A percentile compares a stretch with the other conserved stretches of the same genome.
Evolutionary conservation across 1,140 invertebrate genomes (phyloP).

Genomic region (Oncopodura yosiiana): DNA sequence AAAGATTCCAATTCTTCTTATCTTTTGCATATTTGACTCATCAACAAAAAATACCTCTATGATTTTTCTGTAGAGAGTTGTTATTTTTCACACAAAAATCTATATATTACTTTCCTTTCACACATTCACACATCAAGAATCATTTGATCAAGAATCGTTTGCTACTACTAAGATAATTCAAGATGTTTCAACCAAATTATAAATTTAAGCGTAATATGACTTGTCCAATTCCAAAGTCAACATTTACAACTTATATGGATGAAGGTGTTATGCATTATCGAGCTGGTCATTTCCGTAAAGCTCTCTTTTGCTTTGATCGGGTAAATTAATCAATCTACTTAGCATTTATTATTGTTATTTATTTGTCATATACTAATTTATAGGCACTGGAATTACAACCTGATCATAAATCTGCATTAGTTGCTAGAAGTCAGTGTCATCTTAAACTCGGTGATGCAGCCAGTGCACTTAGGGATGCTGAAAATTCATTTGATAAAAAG

Average conservation of each 20-base stretch:
- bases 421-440: slow-evolving; percentile 27
- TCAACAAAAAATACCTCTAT: too few species aligned
- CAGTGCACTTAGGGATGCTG: slow-evolving; percentile 19
- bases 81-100: too few species aligned
- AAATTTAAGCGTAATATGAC: too few species aligned
- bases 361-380: background rate
- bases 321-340: slow-evolving; percentile 11
- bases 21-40: too few species aligned
- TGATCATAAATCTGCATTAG: slow-evolving; percentile 15
- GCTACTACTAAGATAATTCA: too few species aligned
- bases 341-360: background rate
- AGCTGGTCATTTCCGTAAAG: slow-evolving; percentile 26
- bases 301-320: slow-evolving; percentile 28
- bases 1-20: too few species aligned
- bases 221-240: slow-evolving; percentile 26
- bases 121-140: too few species aligned
- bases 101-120: too few species aligned
- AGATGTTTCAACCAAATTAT: too few species aligned
- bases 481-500: slow-evolving; percentile 15
- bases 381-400: slow-evolving; percentile 27
- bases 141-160: too few species aligned
- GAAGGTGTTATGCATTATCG: slow-evolving; percentile 33
- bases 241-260: slow-evolving; percentile 34
- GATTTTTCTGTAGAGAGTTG: too few species aligned
- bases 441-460: slow-evolving; percentile 29